Evolutionary conservation across 2,113 vertebrate genomes (phyloP), one percentile per base, ranked within the genome.

Genomic region (Cyanoramphus novaezelandiae): DNA sequence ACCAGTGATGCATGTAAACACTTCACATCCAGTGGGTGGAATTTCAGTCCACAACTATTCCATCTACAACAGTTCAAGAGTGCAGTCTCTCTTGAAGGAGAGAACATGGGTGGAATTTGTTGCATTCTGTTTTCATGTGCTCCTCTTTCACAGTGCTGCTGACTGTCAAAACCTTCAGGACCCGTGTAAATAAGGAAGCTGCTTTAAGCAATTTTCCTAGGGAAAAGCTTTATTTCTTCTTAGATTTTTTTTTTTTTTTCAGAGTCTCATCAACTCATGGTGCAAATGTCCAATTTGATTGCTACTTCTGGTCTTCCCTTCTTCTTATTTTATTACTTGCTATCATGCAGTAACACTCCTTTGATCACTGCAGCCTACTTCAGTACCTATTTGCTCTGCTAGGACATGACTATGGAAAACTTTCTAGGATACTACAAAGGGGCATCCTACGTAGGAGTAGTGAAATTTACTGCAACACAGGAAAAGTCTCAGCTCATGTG

Each of bases 81-180:
- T 21, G 9, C 15, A 24, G 33, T 10, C 49, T 50, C 4, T 47
- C 37, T 57, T 0, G 0, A 4, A 1, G 35, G 9, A 19, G 46
- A 8, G 7, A 14, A 13, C 10, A 20, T 3, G 13, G 7, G 20
- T 27, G 25, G 47, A 65, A 77, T 57, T 15, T 15, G 9, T 37
- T 11, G 4, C 11, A 2, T 50, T 50, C 80, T 70, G 33, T 23
- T 90, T 62, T 53, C 67, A 39, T 0, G 1, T 75, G 29, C 49
- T 74, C n/a, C n/a, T 71, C 17, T 53, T 53, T 76, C 46, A n/a
- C 49, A 57, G 2, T 0, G 6, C 39, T 86, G 18, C 47, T 16
- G 21, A 1, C 20, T 76, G 52, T 62, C 31, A 62, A 69, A 70
- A 46, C 6, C 0, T 29, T 10, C 41, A 62, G 71, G 9, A 53